These are phyloP conservation scores for Enteromius viviparus DNA, from an alignment of 2,797 vertebrate species.

Conservation along the genomic window DNA sequence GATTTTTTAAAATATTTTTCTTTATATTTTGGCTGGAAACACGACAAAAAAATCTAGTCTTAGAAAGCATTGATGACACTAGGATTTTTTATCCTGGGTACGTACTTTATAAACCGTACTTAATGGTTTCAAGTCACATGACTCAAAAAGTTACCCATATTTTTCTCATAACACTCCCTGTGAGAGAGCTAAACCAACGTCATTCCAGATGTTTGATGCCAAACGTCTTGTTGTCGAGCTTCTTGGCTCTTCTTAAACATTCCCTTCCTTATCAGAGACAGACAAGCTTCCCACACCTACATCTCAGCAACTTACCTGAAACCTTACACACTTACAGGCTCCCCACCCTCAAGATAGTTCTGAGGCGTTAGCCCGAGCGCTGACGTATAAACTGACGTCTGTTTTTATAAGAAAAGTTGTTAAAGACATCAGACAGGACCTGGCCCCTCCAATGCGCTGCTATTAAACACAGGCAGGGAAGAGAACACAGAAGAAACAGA, in stretches of 20 bases:
- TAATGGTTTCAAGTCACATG: neutral
- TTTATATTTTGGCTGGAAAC: too few relatives aligned
- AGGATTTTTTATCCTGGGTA: too few relatives aligned
- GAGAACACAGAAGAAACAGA: constrained; percentile 8
- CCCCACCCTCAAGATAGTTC: neutral
- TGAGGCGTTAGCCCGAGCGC: constrained; percentile 30
- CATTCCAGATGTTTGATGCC: constrained; percentile 26
- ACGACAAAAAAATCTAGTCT: too few relatives aligned
- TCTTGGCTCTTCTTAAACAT: constrained; percentile 41
- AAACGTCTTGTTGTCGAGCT: neutral
- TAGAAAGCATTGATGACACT: too few relatives aligned
- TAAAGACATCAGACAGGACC: constrained; percentile 36
- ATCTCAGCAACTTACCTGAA: constrained; percentile 59
- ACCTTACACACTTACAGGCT: constrained; percentile 19
- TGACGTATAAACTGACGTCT: constrained; percentile 44
- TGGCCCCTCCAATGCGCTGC: constrained; percentile 15
- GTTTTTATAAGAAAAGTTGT: constrained; percentile 40
- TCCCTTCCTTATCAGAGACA: constrained; percentile 29
- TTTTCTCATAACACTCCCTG: neutral
- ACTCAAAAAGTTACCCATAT: neutral
- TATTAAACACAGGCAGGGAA: constrained; percentile 45
- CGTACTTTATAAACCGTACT: neutral
- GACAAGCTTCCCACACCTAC: constrained; percentile 41
- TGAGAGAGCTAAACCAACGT: constrained; percentile 8
- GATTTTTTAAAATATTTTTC: too few relatives aligned